Base-by-base conservation (phyloP, 2,888 invertebrate genomes). In the Atethmia centrago region DNA sequence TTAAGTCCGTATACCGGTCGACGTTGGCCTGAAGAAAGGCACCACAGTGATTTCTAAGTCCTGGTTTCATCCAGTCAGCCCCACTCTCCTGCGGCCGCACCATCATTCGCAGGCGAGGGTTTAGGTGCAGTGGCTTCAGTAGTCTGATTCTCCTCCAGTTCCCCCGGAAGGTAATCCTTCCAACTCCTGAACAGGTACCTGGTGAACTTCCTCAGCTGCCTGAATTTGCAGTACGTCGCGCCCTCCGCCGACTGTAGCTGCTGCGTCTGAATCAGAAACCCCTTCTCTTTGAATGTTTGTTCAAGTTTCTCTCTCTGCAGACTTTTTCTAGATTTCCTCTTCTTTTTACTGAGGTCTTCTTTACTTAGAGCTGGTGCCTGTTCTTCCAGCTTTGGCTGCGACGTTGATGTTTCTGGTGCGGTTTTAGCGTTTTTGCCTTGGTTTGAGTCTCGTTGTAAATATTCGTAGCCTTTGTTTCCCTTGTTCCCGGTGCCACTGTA, bases 171-270 rank as follows among this genome's bases (percentile, higher is more conserved):
- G 91, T 99, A 98, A 91, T 99, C 98, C 93, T 99, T 99, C 99
- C 99, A 99, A 91, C 98, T 99, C 87, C 99, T 97, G 89, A 99
- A 99, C 80, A 99, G 95, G 91, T 99, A 99, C 68, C 99, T 97
- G 0, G 99, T 99, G 90, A 99, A 99, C 92, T 99, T 99, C 82
- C 98, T 96, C 42, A 99, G 95, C 90, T 99, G 99, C 63, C 99
- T 95, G 91, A 99, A 99, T 92, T 99, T 99, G 93, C 99, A 99
- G 89, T 99, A 99, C 0, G 99, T 99, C 0, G 99, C 99, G 0
- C 99, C 99, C 90, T 99, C 99, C 0, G 99, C 99, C 0, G 98
- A 98, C 90, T 99, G 98, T 67, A 99, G 94, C 91, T 99, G 99
- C 91, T 99, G 99, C 0, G 99, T 99, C 91, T 99, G 99, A 72